Evolutionary conservation across 2,113 vertebrate genomes (phyloP).

Genomic region (Eupsittula cactorum): DNA sequence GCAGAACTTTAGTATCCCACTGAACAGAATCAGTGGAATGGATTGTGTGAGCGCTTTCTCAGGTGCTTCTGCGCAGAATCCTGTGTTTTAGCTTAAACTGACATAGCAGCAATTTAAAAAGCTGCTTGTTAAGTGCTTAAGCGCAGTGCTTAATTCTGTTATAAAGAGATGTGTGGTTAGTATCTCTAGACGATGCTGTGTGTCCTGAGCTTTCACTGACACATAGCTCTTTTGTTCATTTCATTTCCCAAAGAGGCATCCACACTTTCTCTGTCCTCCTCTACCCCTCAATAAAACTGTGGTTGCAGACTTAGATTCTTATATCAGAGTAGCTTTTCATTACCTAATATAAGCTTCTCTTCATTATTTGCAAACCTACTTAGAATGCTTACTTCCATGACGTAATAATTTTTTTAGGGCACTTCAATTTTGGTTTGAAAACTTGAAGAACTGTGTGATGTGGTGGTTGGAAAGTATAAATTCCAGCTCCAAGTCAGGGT

Average conservation of each 20-base stretch:
- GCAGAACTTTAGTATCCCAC: not conserved
- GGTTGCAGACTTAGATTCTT: not conserved
- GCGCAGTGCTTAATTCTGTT: not conserved
- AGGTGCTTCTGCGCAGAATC: not conserved
- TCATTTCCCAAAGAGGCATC: not conserved
- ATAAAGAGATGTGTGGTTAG: not conserved
- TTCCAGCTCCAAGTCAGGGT: not conserved
- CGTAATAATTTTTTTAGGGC: not conserved
- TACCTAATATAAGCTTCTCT: not conserved
- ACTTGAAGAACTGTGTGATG: not conserved
- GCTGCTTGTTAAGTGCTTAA: not conserved
- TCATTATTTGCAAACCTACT: not conserved
- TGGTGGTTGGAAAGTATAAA: not conserved
- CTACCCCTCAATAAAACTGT: not conserved
- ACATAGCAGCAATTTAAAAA: conserved; percentile 9
- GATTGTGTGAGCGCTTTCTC: not conserved
- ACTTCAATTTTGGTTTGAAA: conserved; percentile 12
- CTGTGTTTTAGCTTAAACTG: not conserved
- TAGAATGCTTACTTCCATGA: not conserved
- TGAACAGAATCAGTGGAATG: not conserved
- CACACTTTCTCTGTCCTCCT: not conserved
- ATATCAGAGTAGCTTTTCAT: not conserved
- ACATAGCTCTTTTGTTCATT: not conserved
- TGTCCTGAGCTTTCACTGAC: not conserved
- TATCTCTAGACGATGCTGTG: not conserved